Evolutionary conservation across 2,797 vertebrate species (phyloP).

Genomic region (Chiloscyllium punctatum): DNA sequence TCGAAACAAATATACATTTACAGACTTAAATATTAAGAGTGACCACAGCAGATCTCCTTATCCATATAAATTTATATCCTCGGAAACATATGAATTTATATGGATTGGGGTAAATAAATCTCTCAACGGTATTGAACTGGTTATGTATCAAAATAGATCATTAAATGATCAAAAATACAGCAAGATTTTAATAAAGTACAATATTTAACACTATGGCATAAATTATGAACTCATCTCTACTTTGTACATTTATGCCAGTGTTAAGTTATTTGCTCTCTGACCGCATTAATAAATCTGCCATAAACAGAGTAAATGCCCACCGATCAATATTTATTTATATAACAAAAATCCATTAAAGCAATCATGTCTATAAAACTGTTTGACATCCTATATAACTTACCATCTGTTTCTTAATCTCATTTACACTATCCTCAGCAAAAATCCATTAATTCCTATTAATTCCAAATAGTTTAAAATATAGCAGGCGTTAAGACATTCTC

Average conservation of each 20-base stretch:
- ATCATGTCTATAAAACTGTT: slow-evolving; percentile 30
- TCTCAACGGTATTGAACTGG: not conserved
- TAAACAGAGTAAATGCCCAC: not conserved
- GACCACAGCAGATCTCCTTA: not conserved
- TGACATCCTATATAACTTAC: not conserved
- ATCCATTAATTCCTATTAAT: slow-evolving; percentile 21
- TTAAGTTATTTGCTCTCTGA: not conserved
- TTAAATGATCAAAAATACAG: not conserved
- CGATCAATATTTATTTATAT: not conserved
- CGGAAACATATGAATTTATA: not conserved
- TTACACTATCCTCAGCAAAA: not conserved
- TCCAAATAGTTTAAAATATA: not conserved
- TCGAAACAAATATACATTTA: not conserved
- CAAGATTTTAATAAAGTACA: not conserved
- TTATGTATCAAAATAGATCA: not conserved
- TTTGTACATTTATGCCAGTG: not conserved
- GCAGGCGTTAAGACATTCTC: not conserved
- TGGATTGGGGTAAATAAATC: not conserved
- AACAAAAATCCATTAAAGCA: slow-evolving; percentile 11
- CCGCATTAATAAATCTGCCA: not conserved
- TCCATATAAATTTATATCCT: not conserved
- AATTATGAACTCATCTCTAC: slow-evolving; percentile 1
- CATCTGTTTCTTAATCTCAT: not conserved
- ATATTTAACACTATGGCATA: not conserved
- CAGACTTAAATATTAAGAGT: not conserved